Conservation (phyloP, 2,888 invertebrate species). For the Cryptophagus acutangulus region DNA sequence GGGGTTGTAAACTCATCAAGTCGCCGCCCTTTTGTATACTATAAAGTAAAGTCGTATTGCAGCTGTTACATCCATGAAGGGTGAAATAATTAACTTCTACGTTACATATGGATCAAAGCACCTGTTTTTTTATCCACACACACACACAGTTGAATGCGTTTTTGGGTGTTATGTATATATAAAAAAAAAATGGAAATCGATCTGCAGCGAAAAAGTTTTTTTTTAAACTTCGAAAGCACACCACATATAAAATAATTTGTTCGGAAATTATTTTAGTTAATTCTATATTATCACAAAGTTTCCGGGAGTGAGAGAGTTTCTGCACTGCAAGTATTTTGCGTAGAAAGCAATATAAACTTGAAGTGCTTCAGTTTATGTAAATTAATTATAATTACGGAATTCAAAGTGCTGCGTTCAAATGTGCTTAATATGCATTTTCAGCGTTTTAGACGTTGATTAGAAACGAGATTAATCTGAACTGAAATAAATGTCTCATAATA, state of each 20-base stretch:
- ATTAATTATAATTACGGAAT: constrained; percentile 9
- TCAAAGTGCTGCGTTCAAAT: constrained; percentile 9
- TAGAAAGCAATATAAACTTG: constrained; percentile 9
- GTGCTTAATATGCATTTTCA: constrained; percentile 9
- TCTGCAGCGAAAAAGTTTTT: too few species aligned
- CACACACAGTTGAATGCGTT: too few species aligned
- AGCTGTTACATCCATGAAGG: too few species aligned
- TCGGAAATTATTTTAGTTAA: constrained; percentile 6
- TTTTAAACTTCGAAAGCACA: too few species aligned
- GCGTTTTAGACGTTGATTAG: constrained; percentile 9
- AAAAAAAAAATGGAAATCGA: too few species aligned
- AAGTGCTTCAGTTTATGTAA: constrained; percentile 9
- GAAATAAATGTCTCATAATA: constrained; percentile 3
- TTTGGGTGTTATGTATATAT: too few species aligned
- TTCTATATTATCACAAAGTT: constrained; percentile 5
- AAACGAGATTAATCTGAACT: constrained; percentile 7
- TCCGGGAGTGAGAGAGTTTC: constrained; percentile 3
- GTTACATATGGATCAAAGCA: too few species aligned
- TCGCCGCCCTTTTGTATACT: too few species aligned
- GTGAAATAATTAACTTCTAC: too few species aligned
- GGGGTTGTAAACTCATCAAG: too few species aligned
- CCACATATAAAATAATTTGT: constrained; percentile 1
- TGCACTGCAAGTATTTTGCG: constrained; percentile 9
- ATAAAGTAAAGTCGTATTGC: too few species aligned
- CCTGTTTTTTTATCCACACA: too few species aligned